Conservation (phyloP, 2,113 vertebrate species). For the Brevimyrus niger region DNA sequence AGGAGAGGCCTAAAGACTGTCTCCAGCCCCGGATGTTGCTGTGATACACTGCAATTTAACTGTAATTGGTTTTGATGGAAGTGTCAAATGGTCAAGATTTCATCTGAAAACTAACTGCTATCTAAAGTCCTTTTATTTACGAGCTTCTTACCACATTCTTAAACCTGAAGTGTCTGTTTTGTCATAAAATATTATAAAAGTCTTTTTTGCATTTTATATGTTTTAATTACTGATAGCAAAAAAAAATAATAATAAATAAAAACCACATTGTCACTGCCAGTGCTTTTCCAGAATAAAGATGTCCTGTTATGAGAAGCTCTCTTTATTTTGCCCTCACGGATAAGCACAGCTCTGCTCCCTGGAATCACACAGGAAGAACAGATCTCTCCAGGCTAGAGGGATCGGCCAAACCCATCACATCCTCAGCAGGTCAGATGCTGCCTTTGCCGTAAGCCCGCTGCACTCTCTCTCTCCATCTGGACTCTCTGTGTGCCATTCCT, state of each 20-base stretch:
- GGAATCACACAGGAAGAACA: constrained; percentile 7
- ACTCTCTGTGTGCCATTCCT: not conserved
- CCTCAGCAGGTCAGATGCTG: not conserved
- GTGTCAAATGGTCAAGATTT: not conserved
- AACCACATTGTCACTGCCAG: not conserved
- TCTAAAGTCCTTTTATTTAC: not conserved
- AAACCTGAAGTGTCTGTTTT: not conserved
- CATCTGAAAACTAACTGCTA: not conserved
- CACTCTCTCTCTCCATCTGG: constrained; percentile 4
- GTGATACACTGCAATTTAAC: not conserved
- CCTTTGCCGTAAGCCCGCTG: not conserved
- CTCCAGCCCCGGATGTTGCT: not conserved
- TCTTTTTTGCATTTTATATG: not conserved
- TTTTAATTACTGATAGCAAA: not conserved
- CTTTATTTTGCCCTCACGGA: not conserved
- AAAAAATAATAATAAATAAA: not conserved
- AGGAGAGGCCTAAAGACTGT: not conserved
- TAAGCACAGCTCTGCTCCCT: not conserved
- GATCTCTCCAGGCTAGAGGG: not conserved
- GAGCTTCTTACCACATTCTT: not conserved
- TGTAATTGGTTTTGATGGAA: not conserved
- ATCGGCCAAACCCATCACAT: constrained; percentile 1
- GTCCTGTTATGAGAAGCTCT: not conserved
- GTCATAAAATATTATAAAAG: not conserved
- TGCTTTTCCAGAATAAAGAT: not conserved